Percentiles rank a stretch among this genome's conserved stretches.
Evolutionary conservation across 2,888 invertebrate species (phyloP).

Genomic region (Cactoblastis cactorum): DNA sequence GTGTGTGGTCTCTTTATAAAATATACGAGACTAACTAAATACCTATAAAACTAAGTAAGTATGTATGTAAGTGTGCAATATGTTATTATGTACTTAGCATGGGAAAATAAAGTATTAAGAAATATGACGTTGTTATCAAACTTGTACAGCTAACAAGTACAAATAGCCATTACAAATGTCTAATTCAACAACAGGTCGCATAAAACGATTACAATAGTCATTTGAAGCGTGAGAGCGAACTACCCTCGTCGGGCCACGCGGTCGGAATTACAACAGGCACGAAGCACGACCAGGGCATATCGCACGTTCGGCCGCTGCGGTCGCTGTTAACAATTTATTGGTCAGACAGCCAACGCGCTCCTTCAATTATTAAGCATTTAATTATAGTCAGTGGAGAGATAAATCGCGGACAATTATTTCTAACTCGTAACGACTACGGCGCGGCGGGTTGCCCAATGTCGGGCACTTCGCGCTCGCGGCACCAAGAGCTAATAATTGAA

Average conservation of each 20-base stretch:
- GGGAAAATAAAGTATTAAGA: not conserved
- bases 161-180: constrained; percentile 22
- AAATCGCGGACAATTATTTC: constrained; percentile 70
- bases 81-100: too few species aligned
- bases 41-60: too few species aligned
- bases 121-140: constrained; percentile 15
- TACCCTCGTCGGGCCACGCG: constrained; percentile 53
- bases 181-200: constrained; percentile 55
- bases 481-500: constrained; percentile 68
- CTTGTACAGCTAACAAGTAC: constrained; percentile 25
- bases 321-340: constrained; percentile 55
- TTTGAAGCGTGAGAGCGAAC: constrained; percentile 70
- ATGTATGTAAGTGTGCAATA: too few species aligned
- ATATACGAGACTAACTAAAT: too few species aligned
- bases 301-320: constrained; percentile 38
- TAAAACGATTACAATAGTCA: constrained; percentile 56
- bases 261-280: constrained; percentile 66
- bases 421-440: constrained; percentile 61
- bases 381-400: constrained; percentile 63
- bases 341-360: constrained; percentile 46
- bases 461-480: constrained; percentile 55
- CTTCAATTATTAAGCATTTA: constrained; percentile 72
- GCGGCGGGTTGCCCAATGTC: constrained; percentile 60
- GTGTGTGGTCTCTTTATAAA: too few species aligned
- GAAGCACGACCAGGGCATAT: constrained; percentile 57